These are phyloP conservation scores for Scelioninae gen. 2 DNA, from an alignment of 2,888 invertebrate genomes.

Conservation along the genomic window DNA sequence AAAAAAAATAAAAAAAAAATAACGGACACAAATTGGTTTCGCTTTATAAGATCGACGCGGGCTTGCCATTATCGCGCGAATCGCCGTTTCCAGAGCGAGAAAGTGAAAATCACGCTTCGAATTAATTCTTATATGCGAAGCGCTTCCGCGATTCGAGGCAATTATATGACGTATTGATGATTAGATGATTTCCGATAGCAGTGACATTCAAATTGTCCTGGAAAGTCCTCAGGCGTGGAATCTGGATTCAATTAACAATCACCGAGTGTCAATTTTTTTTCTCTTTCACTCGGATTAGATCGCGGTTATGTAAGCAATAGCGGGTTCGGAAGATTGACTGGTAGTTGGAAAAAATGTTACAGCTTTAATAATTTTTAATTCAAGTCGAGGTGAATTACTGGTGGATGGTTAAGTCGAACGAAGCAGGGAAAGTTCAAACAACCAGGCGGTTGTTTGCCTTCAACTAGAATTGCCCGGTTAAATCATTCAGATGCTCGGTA, in stretches of 20 bases:
- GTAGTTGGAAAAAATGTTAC: background rate
- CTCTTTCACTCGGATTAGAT: slow-evolving; percentile 3
- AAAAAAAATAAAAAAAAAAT: slow-evolving; percentile 4
- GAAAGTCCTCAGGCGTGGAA: slow-evolving; percentile 11
- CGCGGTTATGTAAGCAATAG: slow-evolving; percentile 17
- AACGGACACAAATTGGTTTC: no score
- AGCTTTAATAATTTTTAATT: background rate
- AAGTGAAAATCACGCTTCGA: slow-evolving; percentile 39
- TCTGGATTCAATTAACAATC: slow-evolving; percentile 14
- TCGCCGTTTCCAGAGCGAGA: slow-evolving; percentile 15
- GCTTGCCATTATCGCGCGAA: slow-evolving; percentile 1
- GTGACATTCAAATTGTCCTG: slow-evolving; percentile 42
- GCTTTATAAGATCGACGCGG: slow-evolving; percentile 4
- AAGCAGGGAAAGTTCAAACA: no score
- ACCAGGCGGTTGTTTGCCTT: no score
- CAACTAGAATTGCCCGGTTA: no score
- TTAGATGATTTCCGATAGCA: slow-evolving; percentile 20
- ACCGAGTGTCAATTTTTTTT: slow-evolving; percentile 5
- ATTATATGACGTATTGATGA: slow-evolving; percentile 20
- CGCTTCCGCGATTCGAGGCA: slow-evolving; percentile 30
- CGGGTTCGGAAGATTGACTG: background rate
- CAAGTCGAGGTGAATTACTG: no score
- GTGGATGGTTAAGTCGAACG: no score
- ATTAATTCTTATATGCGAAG: slow-evolving; percentile 12
- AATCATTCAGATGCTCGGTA: no score